A percentile compares a stretch with the other conserved stretches of the same genome.
These are phyloP conservation scores for Stenichneumon culpator DNA, from an alignment of 2,888 invertebrate genomes.

Conservation along the genomic window DNA sequence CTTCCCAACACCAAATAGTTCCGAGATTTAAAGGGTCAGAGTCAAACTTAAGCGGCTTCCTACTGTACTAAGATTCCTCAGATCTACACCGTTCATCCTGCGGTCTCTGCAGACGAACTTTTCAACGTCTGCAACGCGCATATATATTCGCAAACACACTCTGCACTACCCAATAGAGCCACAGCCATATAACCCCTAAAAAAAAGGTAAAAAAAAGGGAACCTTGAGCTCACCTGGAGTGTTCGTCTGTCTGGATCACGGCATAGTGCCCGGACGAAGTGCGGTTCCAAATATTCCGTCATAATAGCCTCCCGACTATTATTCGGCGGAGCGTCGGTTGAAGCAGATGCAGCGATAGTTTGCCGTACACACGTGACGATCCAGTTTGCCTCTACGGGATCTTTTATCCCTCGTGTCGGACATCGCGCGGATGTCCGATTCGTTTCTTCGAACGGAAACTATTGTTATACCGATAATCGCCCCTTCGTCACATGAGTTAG, in stretches of 20 bases:
- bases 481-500: background rate
- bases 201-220: conserved; percentile 36
- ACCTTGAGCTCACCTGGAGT: conserved; percentile 84
- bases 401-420: conserved; percentile 44
- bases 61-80: conserved; percentile 19
- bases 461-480: background rate
- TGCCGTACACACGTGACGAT: conserved; percentile 16
- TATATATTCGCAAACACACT: conserved; percentile 31
- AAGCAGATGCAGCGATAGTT: conserved; percentile 56
- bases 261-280: conserved; percentile 86
- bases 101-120: conserved; percentile 22
- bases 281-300: conserved; percentile 86
- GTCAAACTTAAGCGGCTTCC: background rate
- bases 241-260: conserved; percentile 86
- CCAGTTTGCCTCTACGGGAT: conserved; percentile 42
- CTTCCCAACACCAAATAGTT: no score
- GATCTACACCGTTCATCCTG: background rate
- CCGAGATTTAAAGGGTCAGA: no score
- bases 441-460: background rate
- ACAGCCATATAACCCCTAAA: conserved; percentile 11
- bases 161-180: conserved; percentile 14
- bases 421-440: conserved; percentile 32
- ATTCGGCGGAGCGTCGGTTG: conserved; percentile 61
- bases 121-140: background rate
- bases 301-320: conserved; percentile 79